Base-by-base conservation (phyloP, 2,797 vertebrate species). In the Meda fulgida region DNA sequence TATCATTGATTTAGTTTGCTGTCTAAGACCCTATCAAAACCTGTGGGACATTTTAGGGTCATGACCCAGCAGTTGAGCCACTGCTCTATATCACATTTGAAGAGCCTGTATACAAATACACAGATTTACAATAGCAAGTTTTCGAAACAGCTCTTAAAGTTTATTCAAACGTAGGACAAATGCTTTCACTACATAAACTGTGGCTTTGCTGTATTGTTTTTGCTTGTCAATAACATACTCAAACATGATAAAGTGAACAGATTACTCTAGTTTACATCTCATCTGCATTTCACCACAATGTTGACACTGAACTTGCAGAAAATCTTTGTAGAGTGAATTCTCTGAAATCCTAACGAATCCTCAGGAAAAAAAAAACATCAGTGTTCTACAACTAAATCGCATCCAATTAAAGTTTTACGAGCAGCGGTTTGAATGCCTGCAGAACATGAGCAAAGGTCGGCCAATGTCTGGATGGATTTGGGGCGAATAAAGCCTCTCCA, bases 361-460 rank as follows among this genome's bases (percentile, higher is more conserved):
- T n/a, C 31, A 67, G 23, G n/a, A 43, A 84, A 55, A 78, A 14
- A n/a, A n/a, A n/a, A n/a, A n/a, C 48, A 53, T 21, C n/a, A 29
- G 19, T 8, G 46, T 19, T 23, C 71, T 43, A 31, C 31, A 60
- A 26, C 18, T 29, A 75, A 58, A 80, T 53, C 1, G 36, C 63
- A 85, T 46, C 11, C 26, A 67, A 60, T 77, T 76, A 76, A 80
- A 72, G 46, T 21, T 78, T 78, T 53, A 78, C 7, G 0, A 67
- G 36, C 40, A 72, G 67, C 5, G 19, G 53, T 78, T 67, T 38
- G 38, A 63, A 71, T 78, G 31, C 29, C 21, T 85, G 46, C 80
- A 84, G 72, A 85, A 80, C 29, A 1, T 75, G 29, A 83, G 43
- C 36, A 75, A 80, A 81, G 11, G 51, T 78, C 72, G 72, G 21